Evolutionary conservation across 2,888 invertebrate genomes (phyloP).

Genomic region (Blomia tropicalis): DNA sequence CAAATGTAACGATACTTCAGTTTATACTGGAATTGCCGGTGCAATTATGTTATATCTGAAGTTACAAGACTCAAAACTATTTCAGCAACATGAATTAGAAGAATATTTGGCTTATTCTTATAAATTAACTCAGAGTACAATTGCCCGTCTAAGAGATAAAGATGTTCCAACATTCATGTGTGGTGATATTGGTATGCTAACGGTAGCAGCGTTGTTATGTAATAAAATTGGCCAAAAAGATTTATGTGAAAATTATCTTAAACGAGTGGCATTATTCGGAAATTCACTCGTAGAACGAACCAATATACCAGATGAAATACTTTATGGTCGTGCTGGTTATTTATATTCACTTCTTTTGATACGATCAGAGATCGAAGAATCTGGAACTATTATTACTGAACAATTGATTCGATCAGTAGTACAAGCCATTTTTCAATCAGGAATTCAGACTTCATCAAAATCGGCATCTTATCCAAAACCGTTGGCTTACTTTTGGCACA

Average conservation of each 20-base stretch:
- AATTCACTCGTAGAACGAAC: constrained; percentile 26
- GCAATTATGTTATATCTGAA: constrained; percentile 48
- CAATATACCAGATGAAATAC: constrained; percentile 53
- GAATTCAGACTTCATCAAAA: constrained; percentile 45
- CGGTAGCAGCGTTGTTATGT: constrained; percentile 46
- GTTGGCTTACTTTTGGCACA: constrained; percentile 29
- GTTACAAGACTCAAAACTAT: not conserved
- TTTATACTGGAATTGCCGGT: constrained; percentile 61
- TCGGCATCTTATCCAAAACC: constrained; percentile 33
- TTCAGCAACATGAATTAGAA: not conserved
- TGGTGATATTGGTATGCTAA: constrained; percentile 51
- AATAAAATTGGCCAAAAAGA: not conserved
- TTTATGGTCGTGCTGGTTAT: constrained; percentile 71
- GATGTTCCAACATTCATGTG: constrained; percentile 44
- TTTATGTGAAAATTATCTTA: not conserved
- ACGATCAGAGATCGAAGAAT: constrained; percentile 32
- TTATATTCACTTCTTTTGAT: constrained; percentile 59
- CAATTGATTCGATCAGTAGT: constrained; percentile 43
- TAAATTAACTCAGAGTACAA: not conserved
- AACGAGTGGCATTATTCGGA: constrained; percentile 22
- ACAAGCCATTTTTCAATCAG: constrained; percentile 42
- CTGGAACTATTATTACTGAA: not conserved
- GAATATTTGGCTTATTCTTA: not conserved
- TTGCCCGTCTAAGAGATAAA: not conserved
- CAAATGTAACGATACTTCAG: constrained; percentile 48